Percentiles rank a stretch among this genome's conserved stretches.
Conservation (phyloP, 2,113 vertebrate genomes). For the Phrynocephalus versicolor region DNA sequence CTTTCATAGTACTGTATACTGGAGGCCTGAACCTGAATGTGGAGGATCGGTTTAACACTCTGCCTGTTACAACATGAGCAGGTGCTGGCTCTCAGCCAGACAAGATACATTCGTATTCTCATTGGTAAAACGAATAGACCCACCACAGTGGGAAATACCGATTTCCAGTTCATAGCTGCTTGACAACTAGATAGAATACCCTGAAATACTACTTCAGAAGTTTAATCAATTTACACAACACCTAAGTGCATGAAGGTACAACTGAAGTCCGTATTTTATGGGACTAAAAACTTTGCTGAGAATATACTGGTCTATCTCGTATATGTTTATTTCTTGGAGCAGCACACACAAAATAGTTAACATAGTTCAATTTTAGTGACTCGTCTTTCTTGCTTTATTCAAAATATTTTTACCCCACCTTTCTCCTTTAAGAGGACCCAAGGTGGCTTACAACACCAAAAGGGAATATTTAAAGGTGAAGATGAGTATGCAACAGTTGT, state of each 20-base stretch:
- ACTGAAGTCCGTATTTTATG: background rate
- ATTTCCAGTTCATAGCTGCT: background rate
- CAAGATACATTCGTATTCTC: background rate
- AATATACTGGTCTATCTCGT: background rate
- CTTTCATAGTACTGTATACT: background rate
- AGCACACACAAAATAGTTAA: too few species aligned
- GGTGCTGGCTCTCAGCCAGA: background rate
- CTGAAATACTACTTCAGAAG: background rate
- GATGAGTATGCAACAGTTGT: too few species aligned
- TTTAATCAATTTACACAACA: background rate
- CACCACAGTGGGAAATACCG: background rate
- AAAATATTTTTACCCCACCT: too few species aligned
- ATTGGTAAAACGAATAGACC: background rate
- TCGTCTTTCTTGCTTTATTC: too few species aligned
- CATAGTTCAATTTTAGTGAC: too few species aligned
- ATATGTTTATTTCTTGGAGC: background rate
- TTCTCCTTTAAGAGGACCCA: too few species aligned
- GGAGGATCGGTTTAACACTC: background rate
- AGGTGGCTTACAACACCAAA: too few species aligned
- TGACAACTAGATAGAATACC: background rate
- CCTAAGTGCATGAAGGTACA: background rate
- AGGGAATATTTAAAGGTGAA: too few species aligned
- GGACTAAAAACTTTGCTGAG: background rate
- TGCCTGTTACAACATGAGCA: background rate
- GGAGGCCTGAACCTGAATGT: background rate